phyloP scores from a whole-genome alignment of 2,888 invertebrate genomes.

The Drosophila ochracea region DNA sequence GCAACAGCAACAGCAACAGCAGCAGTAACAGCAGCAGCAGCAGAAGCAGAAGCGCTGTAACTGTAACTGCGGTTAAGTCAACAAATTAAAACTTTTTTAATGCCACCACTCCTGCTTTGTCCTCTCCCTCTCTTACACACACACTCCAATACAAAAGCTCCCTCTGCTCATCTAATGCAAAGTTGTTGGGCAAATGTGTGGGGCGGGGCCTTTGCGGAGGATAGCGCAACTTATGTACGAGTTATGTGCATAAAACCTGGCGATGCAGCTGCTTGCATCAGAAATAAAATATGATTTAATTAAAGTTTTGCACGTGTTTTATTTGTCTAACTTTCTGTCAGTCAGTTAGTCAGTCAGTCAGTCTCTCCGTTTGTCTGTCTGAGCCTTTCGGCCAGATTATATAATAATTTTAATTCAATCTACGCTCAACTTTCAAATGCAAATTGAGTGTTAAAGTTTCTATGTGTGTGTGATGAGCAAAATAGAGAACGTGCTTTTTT shows the following conservation, averaged over 20 bases:
- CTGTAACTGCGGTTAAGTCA: slow-evolving; percentile 82
- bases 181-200: slow-evolving; percentile 27
- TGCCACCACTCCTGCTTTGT: slow-evolving; percentile 4
- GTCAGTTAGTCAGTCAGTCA: slow-evolving; percentile 8
- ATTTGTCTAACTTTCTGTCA: slow-evolving; percentile 38
- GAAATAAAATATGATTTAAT: slow-evolving; percentile 77
- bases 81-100: slow-evolving; percentile 79
- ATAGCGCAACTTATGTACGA: slow-evolving; percentile 69
- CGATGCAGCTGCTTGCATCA: slow-evolving; percentile 34
- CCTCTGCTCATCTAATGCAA: slow-evolving; percentile 40
- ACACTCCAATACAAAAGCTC: neutral
- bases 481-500: slow-evolving; percentile 16
- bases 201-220: slow-evolving; percentile 4
- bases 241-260: slow-evolving; percentile 73
- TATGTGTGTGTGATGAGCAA: slow-evolving; percentile 1
- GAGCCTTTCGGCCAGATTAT: slow-evolving; percentile 36
- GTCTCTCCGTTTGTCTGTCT: slow-evolving; percentile 15
- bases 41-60: slow-evolving; percentile 47
- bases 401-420: slow-evolving; percentile 77
- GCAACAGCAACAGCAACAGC: slow-evolving; percentile 19
- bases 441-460: slow-evolving; percentile 41
- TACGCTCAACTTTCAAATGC: slow-evolving; percentile 44
- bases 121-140: neutral
- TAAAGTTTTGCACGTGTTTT: slow-evolving; percentile 76
- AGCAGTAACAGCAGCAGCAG: neutral